Percentiles rank a stretch among this genome's conserved stretches.
Evolutionary conservation across 2,888 invertebrate species (phyloP).

Genomic region (Psococerastis gibbosa): DNA sequence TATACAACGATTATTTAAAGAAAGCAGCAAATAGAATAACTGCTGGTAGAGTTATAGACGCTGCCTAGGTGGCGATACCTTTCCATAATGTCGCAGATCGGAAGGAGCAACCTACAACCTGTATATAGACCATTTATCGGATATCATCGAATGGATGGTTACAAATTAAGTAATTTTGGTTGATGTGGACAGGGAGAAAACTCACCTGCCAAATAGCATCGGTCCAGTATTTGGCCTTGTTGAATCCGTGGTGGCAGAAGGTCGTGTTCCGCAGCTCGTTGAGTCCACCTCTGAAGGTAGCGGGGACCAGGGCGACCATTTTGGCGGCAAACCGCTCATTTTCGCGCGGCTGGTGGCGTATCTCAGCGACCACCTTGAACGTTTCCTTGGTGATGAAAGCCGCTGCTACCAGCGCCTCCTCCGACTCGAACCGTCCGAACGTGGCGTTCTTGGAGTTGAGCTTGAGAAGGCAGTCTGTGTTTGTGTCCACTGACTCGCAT

Average conservation of each 20-base stretch:
- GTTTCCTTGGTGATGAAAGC: constrained; percentile 22
- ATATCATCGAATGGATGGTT: no score
- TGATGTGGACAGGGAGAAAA: no score
- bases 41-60: no score
- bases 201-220: constrained; percentile 36
- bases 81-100: no score
- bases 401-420: constrained; percentile 35
- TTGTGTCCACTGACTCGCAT: constrained; percentile 21
- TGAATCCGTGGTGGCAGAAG: constrained; percentile 47
- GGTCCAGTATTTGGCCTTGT: constrained; percentile 33
- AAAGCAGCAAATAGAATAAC: no score
- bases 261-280: constrained; percentile 31
- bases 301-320: constrained; percentile 37
- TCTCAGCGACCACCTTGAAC: constrained; percentile 20
- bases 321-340: constrained; percentile 33
- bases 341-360: constrained; percentile 20
- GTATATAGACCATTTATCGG: no score
- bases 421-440: constrained; percentile 38
- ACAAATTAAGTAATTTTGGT: no score
- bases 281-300: constrained; percentile 28
- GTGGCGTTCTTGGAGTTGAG: constrained; percentile 33
- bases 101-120: no score
- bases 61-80: no score
- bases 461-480: constrained; percentile 39
- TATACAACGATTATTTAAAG: no score